Evolutionary conservation across 2,797 vertebrate species (phyloP).

Genomic region (Muraenolepis orangiensis): DNA sequence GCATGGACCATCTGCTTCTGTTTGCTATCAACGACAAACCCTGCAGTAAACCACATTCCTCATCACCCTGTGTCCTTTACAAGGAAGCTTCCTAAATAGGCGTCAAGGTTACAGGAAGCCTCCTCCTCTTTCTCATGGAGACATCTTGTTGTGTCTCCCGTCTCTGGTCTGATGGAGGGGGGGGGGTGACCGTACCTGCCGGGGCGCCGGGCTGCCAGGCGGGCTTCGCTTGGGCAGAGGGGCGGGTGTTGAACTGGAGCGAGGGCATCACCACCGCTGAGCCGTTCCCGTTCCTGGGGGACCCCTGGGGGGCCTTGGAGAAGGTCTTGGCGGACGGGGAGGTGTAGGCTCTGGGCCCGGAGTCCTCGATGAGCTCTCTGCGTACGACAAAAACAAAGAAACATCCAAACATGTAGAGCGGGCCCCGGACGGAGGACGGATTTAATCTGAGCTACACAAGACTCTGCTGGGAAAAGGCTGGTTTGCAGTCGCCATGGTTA

Average conservation of each 20-base stretch:
- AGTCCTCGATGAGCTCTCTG: constrained; percentile 72
- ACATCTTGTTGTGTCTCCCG: too few species aligned
- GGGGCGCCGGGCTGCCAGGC: background rate
- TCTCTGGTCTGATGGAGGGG: background rate
- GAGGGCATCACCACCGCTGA: constrained; percentile 39
- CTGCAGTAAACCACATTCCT: too few species aligned
- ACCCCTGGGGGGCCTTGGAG: constrained; percentile 52
- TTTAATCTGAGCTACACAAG: too few species aligned
- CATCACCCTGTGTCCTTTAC: too few species aligned
- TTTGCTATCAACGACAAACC: too few species aligned
- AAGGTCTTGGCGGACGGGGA: constrained; percentile 62
- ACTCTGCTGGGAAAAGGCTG: too few species aligned
- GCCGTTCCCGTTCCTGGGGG: constrained; percentile 56
- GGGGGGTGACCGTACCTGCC: constrained; percentile 71
- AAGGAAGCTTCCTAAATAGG: too few species aligned
- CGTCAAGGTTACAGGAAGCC: background rate
- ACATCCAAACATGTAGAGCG: too few species aligned
- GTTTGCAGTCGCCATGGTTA: background rate
- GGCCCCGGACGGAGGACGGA: too few species aligned
- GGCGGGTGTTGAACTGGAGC: constrained; percentile 68
- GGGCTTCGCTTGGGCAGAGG: constrained; percentile 53
- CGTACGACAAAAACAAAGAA: background rate
- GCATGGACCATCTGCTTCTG: too few species aligned
- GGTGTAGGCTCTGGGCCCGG: constrained; percentile 47
- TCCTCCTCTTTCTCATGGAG: too few species aligned